Percentiles rank a stretch among this genome's conserved stretches.
Evolutionary conservation across 2,888 invertebrate species (phyloP).

Genomic region (Morpho deidamia): DNA sequence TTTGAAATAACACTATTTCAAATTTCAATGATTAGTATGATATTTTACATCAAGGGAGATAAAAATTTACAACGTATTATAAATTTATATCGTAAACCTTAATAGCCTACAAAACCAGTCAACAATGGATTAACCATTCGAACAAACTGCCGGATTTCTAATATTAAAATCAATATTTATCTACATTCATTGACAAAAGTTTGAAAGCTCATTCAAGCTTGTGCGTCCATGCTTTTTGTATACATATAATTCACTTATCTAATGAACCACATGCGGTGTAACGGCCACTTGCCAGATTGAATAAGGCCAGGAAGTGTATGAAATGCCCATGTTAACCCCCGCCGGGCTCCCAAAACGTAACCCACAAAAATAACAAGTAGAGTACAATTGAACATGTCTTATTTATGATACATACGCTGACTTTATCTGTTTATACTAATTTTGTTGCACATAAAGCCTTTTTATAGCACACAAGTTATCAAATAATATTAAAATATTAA

Average conservation of each 20-base stretch:
- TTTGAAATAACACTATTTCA: too few species aligned
- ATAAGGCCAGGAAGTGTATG: slow-evolving; percentile 53
- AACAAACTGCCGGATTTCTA: slow-evolving; percentile 4
- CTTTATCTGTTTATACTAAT: background rate
- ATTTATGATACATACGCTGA: slow-evolving; percentile 23
- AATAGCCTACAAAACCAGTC: background rate
- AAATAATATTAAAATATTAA: too few species aligned
- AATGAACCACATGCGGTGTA: slow-evolving; percentile 65
- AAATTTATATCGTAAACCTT: background rate
- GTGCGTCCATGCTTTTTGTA: slow-evolving; percentile 41
- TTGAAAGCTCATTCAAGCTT: slow-evolving; percentile 24
- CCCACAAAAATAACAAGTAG: slow-evolving; percentile 43
- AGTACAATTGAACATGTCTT: slow-evolving; percentile 30
- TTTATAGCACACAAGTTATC: too few species aligned
- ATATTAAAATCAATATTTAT: slow-evolving; percentile 15
- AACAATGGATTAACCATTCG: slow-evolving; percentile 8
- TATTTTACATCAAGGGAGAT: background rate
- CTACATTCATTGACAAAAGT: slow-evolving; percentile 10
- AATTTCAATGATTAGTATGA: background rate
- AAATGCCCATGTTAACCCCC: slow-evolving; percentile 55
- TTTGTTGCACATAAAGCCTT: background rate
- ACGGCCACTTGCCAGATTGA: slow-evolving; percentile 44
- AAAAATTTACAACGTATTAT: too few species aligned
- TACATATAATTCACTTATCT: slow-evolving; percentile 65
- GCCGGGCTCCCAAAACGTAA: slow-evolving; percentile 53